Conservation (phyloP, 2,113 vertebrate species). For the Hylia prasina region DNA sequence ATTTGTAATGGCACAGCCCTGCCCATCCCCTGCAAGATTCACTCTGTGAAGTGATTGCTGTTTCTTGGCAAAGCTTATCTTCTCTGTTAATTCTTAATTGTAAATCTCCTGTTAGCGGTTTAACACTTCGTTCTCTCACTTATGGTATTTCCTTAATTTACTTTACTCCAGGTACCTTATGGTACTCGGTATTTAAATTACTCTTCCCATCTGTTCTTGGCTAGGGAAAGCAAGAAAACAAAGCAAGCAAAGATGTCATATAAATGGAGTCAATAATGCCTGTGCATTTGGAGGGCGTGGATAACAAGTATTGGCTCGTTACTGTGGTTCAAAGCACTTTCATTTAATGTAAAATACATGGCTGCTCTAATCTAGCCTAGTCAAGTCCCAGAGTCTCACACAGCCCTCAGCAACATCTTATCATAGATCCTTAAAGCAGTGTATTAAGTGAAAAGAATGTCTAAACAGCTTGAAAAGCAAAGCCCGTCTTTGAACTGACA, state of each 20-base stretch:
- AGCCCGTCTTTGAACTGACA: not conserved
- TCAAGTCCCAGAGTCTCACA: not conserved
- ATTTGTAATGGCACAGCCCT: not conserved
- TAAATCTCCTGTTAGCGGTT: not conserved
- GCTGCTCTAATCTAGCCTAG: not conserved
- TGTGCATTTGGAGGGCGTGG: not conserved
- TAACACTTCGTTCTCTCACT: slow-evolving; percentile 10
- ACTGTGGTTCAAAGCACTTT: not conserved
- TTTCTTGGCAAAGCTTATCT: not conserved
- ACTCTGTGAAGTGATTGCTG: not conserved
- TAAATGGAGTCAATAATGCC: not conserved
- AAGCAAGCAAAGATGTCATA: not conserved
- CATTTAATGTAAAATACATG: not conserved
- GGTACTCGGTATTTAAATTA: slow-evolving; percentile 27
- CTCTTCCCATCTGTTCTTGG: slow-evolving; percentile 47
- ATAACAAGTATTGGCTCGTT: not conserved
- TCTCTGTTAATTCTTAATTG: slow-evolving; percentile 30
- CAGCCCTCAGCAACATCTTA: not conserved
- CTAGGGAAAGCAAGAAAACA: slow-evolving; percentile 7
- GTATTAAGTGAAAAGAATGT: not conserved
- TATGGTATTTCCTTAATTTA: slow-evolving; percentile 24
- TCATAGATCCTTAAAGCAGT: not conserved
- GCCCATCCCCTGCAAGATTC: not conserved
- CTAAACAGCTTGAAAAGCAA: not conserved
- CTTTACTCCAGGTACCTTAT: slow-evolving; percentile 50